Conservation (phyloP, 2,113 vertebrate genomes). For the Theristicus caerulescens region DNA sequence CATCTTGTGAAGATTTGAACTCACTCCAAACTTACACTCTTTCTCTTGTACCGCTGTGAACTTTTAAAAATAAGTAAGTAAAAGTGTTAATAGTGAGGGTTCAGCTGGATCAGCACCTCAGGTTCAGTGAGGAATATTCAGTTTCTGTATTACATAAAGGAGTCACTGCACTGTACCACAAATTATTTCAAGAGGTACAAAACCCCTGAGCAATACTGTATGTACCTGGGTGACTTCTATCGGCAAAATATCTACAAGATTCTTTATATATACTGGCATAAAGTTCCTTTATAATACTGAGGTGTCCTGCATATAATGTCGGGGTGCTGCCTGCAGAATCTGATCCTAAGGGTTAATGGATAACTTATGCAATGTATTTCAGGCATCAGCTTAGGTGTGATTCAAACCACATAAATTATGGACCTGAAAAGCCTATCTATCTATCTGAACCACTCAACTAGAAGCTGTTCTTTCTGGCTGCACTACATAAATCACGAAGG, state of each 20-base stretch:
- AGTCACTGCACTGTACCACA: neutral
- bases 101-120: neutral
- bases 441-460: neutral
- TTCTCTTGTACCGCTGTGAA: slow-evolving; percentile 14
- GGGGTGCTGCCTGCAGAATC: neutral
- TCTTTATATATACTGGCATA: neutral
- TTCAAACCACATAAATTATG: neutral
- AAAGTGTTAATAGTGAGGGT: neutral
- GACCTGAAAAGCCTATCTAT: neutral
- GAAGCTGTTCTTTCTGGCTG: neutral
- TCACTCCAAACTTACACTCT: neutral
- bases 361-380: neutral
- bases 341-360: neutral
- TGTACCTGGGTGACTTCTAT: neutral
- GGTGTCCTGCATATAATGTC: neutral
- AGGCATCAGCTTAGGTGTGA: neutral
- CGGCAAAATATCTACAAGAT: neutral
- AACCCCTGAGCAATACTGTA: neutral
- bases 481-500: neutral
- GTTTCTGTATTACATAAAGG: neutral
- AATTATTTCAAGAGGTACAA: neutral
- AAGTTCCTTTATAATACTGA: neutral
- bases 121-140: neutral
- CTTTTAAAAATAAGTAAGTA: slow-evolving; percentile 7
- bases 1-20: neutral